These are phyloP conservation scores for Leptonema lineaticorne DNA, from an alignment of 1,140 invertebrate genomes.

Conservation along the genomic window DNA sequence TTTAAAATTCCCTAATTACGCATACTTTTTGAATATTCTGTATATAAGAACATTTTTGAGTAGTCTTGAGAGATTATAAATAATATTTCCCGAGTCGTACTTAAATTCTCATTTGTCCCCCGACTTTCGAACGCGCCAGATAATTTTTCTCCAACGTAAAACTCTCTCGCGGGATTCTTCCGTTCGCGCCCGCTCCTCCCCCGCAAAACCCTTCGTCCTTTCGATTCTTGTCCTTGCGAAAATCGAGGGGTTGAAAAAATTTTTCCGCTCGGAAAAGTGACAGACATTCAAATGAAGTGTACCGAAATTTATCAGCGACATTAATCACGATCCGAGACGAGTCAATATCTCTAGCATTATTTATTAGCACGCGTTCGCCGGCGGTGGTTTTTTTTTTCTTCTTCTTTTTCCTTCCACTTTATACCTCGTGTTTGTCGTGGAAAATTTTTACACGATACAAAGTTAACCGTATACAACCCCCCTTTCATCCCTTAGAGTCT, in stretches of 20 bases:
- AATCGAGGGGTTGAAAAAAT: too few species aligned
- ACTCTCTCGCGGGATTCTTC: background rate
- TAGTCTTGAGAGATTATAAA: too few species aligned
- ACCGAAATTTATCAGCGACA: slow-evolving; percentile 40
- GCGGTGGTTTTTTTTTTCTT: too few species aligned
- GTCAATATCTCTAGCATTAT: background rate
- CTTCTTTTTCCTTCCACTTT: too few species aligned
- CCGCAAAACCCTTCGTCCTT: too few species aligned
- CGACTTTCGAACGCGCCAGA: background rate
- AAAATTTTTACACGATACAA: too few species aligned
- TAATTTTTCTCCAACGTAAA: background rate
- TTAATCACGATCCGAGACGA: slow-evolving; percentile 31
- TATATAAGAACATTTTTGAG: too few species aligned
- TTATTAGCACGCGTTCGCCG: background rate
- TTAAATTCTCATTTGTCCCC: background rate
- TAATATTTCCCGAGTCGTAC: background rate
- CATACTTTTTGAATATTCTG: too few species aligned
- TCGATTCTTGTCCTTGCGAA: too few species aligned
- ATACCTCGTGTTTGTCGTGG: too few species aligned
- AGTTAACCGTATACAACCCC: background rate
- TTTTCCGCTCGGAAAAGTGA: slow-evolving; percentile 2
- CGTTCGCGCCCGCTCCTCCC: too few species aligned
- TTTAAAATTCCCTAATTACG: too few species aligned
- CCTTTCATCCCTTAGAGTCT: background rate
- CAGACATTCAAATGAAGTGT: slow-evolving; percentile 33